A percentile compares a stretch with the other conserved stretches of the same genome.
Evolutionary conservation across 2,797 vertebrate genomes (phyloP).

Genomic region (Sebastes umbrosus): DNA sequence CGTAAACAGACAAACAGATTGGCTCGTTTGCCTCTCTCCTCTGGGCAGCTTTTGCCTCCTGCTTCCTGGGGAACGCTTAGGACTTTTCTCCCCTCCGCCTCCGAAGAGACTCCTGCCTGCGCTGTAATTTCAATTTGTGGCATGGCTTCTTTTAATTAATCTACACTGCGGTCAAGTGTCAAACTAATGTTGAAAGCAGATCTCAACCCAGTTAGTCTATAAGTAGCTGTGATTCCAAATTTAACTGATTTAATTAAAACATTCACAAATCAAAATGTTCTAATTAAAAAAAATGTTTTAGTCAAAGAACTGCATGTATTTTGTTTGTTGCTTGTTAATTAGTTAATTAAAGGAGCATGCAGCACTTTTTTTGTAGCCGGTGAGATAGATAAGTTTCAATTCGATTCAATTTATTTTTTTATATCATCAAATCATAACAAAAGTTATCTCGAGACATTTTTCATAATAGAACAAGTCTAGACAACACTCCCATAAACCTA

Average conservation of each 20-base stretch:
- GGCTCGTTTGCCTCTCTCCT: conserved; percentile 91
- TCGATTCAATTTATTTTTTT: too few species aligned
- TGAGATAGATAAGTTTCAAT: neutral
- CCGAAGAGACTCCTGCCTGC: conserved; percentile 21
- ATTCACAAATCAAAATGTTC: neutral
- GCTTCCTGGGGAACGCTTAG: conserved; percentile 70
- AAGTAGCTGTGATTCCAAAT: conserved; percentile 5
- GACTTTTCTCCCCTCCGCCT: conserved; percentile 50
- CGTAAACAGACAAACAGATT: conserved; percentile 96
- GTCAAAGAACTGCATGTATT: neutral
- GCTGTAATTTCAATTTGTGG: conserved; percentile 46
- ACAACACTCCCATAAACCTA: too few species aligned
- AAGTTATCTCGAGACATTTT: too few species aligned
- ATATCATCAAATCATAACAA: too few species aligned
- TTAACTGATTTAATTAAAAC: neutral
- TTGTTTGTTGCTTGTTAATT: neutral
- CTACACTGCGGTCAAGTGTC: conserved; percentile 35
- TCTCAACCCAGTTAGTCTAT: neutral
- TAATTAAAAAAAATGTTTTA: neutral
- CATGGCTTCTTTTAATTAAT: conserved; percentile 47
- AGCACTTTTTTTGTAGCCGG: neutral
- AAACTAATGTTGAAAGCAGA: conserved; percentile 26
- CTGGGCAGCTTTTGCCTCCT: conserved; percentile 89
- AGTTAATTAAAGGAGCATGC: neutral
- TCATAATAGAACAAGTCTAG: too few species aligned